Evolutionary conservation across 2,888 invertebrate genomes (phyloP).

Genomic region (Escarpia spicata): DNA sequence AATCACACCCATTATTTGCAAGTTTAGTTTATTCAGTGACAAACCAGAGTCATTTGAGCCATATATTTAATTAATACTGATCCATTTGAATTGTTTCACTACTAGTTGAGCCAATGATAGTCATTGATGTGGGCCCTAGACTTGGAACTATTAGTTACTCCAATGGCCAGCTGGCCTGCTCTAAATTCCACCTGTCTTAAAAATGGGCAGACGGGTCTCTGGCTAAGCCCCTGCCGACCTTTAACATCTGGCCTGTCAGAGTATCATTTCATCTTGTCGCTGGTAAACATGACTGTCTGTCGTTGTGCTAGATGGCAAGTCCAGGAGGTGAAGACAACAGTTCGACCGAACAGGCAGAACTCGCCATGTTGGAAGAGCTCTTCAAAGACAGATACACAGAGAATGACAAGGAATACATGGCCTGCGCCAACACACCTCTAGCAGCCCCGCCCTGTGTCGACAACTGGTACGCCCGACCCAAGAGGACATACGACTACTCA

Average conservation of each 20-base stretch:
- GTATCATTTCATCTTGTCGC: not conserved
- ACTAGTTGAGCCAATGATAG: no score
- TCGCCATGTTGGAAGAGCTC: slow-evolving; percentile 35
- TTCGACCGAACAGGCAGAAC: not conserved
- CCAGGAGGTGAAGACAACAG: not conserved
- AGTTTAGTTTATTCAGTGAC: no score
- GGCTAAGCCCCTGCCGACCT: no score
- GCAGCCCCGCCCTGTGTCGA: slow-evolving; percentile 41
- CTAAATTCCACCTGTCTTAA: no score
- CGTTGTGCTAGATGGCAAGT: not conserved
- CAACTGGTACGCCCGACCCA: slow-evolving; percentile 37
- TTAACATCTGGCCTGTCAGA: not conserved
- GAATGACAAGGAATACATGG: slow-evolving; percentile 37
- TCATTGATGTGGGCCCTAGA: no score
- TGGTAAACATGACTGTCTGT: not conserved
- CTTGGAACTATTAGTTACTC: no score
- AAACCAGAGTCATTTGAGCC: no score
- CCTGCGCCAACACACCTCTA: slow-evolving; percentile 34
- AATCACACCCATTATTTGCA: no score
- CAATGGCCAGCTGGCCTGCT: no score
- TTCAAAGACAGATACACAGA: slow-evolving; percentile 42
- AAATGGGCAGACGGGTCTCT: no score
- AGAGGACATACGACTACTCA: slow-evolving; percentile 30
- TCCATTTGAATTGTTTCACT: no score
- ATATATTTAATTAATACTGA: no score